A percentile compares a stretch with the other conserved stretches of the same genome.
Evolutionary conservation across 2,888 invertebrate species (phyloP).

Genomic region (Latheticus oryzae): DNA sequence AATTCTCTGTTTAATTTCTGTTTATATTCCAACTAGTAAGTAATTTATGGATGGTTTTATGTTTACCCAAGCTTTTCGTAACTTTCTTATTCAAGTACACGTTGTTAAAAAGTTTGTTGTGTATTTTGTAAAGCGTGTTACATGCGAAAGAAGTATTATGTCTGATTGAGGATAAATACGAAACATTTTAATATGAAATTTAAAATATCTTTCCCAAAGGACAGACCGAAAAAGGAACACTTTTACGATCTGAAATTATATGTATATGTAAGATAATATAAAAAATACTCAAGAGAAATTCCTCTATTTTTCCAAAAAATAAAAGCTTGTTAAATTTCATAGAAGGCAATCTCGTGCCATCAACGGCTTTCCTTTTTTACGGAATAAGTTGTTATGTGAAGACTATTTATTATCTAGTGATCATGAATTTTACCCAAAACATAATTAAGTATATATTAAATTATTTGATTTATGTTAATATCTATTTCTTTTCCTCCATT

Average conservation of each 20-base stretch:
- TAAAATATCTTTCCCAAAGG: conserved; percentile 26
- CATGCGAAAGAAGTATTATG: no score
- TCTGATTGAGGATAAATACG: conserved; percentile 18
- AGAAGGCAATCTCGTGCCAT: conserved; percentile 6
- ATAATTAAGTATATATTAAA: no score
- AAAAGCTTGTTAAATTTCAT: conserved; percentile 30
- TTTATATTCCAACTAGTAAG: no score
- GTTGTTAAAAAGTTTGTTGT: no score
- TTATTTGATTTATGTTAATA: no score
- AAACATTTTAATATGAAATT: conserved; percentile 33
- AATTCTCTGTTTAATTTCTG: no score
- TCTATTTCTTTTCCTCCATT: no score
- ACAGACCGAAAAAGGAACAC: conserved; percentile 16
- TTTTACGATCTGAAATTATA: conserved; percentile 26
- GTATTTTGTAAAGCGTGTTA: no score
- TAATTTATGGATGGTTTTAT: no score
- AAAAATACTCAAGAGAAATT: conserved; percentile 23
- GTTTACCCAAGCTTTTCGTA: no score
- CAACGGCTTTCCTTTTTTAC: conserved; percentile 6
- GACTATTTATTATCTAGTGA: not conserved
- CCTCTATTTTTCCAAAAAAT: conserved; percentile 17
- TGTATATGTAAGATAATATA: conserved; percentile 22
- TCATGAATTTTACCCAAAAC: no score
- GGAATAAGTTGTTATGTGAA: not conserved
- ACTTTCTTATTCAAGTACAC: no score